Evolutionary conservation across 2,113 vertebrate species (phyloP).

Genomic region (Triplophysa tibetana): DNA sequence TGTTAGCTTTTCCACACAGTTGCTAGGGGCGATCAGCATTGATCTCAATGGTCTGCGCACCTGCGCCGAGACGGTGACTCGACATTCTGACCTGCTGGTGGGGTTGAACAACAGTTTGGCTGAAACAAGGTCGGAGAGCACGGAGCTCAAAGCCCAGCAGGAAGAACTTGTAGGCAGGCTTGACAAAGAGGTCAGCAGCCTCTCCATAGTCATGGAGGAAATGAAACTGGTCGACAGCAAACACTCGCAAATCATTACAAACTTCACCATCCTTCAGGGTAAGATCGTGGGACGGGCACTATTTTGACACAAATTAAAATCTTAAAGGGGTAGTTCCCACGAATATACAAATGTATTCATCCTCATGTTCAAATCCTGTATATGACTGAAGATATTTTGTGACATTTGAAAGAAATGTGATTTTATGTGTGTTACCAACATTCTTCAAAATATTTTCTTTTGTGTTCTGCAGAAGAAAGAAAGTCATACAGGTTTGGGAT

Average conservation of each 20-base stretch:
- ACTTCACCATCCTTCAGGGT: slow-evolving; percentile 98
- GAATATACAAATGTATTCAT: too few relatives aligned
- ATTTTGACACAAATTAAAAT: not conserved
- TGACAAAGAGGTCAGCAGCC: slow-evolving; percentile 87
- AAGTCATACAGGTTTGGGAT: too few relatives aligned
- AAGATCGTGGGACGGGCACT: slow-evolving; percentile 11
- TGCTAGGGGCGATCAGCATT: slow-evolving; percentile 85
- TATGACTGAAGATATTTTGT: too few relatives aligned
- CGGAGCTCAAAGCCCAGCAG: slow-evolving; percentile 84
- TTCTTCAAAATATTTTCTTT: too few relatives aligned
- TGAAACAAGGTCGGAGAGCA: slow-evolving; percentile 80
- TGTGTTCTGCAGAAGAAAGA: too few relatives aligned
- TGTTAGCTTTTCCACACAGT: slow-evolving; percentile 88
- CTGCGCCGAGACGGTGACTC: slow-evolving; percentile 87
- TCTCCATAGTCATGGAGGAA: slow-evolving; percentile 95
- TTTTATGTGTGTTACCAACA: too few relatives aligned
- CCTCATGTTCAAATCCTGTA: too few relatives aligned
- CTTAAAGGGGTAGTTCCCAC: too few relatives aligned
- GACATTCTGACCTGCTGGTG: slow-evolving; percentile 84
- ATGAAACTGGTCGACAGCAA: slow-evolving; percentile 97
- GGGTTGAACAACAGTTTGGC: slow-evolving; percentile 83
- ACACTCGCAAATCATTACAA: slow-evolving; percentile 94
- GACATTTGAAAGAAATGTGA: too few relatives aligned
- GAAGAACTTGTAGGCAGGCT: slow-evolving; percentile 84
- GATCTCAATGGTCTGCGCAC: slow-evolving; percentile 89